These are phyloP conservation scores for Cryptomyrus ogoouensis DNA, from an alignment of 2,113 vertebrate species.

Conservation along the genomic window DNA sequence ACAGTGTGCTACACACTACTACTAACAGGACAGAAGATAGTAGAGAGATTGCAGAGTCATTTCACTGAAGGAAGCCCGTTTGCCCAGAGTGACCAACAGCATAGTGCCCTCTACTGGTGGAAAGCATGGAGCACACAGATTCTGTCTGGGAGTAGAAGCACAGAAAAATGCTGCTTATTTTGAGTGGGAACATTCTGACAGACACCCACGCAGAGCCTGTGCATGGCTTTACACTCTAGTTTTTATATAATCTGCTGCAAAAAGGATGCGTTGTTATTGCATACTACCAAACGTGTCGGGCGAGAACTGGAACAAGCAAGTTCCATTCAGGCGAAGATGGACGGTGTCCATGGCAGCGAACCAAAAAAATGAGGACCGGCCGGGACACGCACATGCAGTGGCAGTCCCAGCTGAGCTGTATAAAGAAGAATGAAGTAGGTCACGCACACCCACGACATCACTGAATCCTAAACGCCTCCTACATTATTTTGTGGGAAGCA, in stretches of 20 bases:
- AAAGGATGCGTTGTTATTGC: background rate
- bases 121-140: background rate
- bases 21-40: background rate
- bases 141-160: background rate
- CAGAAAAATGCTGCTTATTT: background rate
- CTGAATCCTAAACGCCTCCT: background rate
- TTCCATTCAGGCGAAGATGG: background rate
- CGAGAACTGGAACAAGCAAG: background rate
- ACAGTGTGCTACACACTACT: background rate
- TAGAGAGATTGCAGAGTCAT: background rate
- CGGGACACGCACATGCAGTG: background rate
- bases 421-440: slow-evolving; percentile 38
- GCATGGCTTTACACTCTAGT: background rate
- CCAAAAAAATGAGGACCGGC: background rate
- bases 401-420: slow-evolving; percentile 42
- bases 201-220: background rate
- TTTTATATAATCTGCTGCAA: background rate
- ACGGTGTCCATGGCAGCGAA: background rate
- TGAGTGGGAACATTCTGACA: background rate
- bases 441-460: background rate
- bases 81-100: background rate
- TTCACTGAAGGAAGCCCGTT: background rate
- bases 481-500: background rate
- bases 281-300: background rate
- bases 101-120: background rate